A percentile compares a stretch with the other conserved stretches of the same genome.
Conservation (phyloP, 1,140 invertebrate genomes). For the Drosophila willistoni region DNA sequence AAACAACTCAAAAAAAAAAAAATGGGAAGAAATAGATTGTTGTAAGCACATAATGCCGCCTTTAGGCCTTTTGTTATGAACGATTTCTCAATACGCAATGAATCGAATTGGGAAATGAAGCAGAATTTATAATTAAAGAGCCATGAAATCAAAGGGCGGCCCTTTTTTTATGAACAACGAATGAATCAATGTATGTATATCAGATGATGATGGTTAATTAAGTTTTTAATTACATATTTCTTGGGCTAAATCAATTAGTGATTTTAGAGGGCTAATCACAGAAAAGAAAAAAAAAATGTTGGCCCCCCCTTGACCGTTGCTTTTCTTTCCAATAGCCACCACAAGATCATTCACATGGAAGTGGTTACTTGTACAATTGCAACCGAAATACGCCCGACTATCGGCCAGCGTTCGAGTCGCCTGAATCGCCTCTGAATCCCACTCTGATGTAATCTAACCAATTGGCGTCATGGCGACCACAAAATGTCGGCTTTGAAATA, state of each 20-base stretch:
- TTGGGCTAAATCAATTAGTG: conserved; percentile 64
- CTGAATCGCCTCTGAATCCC: not conserved
- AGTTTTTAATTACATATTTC: conserved; percentile 55
- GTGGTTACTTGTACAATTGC: conserved; percentile 70
- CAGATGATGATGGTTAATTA: conserved; percentile 46
- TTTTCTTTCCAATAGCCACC: not conserved
- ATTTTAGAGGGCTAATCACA: conserved; percentile 44
- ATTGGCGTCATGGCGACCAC: conserved; percentile 49
- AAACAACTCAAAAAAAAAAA: not conserved
- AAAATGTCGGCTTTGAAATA: conserved; percentile 62
- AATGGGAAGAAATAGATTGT: conserved; percentile 28
- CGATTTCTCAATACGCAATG: conserved; percentile 73
- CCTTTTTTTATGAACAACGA: not conserved
- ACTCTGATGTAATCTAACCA: conserved; percentile 71
- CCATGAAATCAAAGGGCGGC: conserved; percentile 53
- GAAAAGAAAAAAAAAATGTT: not conserved
- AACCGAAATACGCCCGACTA: conserved; percentile 73
- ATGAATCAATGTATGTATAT: not conserved
- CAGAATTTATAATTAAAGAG: conserved; percentile 54
- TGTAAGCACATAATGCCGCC: conserved; percentile 25
- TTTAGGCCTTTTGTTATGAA: conserved; percentile 36
- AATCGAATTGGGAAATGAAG: conserved; percentile 35
- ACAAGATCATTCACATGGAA: conserved; percentile 1
- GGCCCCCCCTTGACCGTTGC: no score
- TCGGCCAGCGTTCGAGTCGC: not conserved